Base-by-base conservation (phyloP, 2,888 invertebrate species). In the Tiliacea citrago region DNA sequence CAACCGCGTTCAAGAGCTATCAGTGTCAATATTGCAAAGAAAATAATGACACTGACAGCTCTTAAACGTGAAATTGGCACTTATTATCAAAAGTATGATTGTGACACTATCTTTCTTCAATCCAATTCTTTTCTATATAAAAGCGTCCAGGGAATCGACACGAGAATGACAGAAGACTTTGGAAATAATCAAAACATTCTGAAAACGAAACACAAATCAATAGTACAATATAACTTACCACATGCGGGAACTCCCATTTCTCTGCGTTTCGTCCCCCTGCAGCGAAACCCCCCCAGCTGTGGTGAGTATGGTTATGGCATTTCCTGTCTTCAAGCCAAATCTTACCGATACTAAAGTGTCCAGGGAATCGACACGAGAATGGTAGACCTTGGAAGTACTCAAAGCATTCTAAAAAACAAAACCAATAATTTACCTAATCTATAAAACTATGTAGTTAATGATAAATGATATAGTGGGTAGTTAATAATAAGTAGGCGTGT, bases 361-460 rank as follows among this genome's bases (percentile, higher is more conserved):
- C 75, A 5, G n/a, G 21, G 2, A 75, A 79, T 5, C 73, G 73
- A 53, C 85, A 85, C 0, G 39, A 8, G 58, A 80, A 85, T 8
- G 85, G 85, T 16, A 85, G 58, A 18, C 51, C 24, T 68, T 84
- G 76, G 39, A 85, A 85, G 29, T 85, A 77, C 2, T 84, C 81
- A 24, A 65, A 61, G 62, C 85, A 85, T 65, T 77, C 85, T 85
- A 75, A 35, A 83, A 84, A 62, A 35, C 7, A 12, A 60, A 62
- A 21, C 18, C 0, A 60, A 51, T 45, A 7, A 18, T n/a, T 49
- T 18, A 24, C 6, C 8, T 57, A 21, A 58, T 21, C 24, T 42
- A 57, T 39, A 24, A 39, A 39, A 49, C 1, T 5, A 39, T 47
- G 2, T n/a, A 21, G 9, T 55, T 47, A 13, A 39, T 42, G 24